phyloP scores from a whole-genome alignment of 1,140 invertebrate species.

The Parapsyche elsis region DNA sequence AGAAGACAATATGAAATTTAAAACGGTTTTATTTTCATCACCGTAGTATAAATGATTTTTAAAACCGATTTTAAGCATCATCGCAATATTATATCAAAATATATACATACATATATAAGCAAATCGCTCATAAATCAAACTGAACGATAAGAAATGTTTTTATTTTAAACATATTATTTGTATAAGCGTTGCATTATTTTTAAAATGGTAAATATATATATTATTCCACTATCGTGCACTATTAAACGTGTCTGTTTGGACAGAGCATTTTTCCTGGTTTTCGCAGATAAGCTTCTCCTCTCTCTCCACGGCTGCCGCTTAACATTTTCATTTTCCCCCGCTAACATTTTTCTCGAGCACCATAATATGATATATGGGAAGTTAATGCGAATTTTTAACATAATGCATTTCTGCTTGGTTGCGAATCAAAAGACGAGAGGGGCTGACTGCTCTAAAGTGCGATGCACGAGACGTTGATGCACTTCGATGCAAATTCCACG shows the following conservation, averaged over 20 bases:
- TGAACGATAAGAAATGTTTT: no score
- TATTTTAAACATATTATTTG: neutral
- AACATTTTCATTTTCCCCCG: constrained; percentile 16
- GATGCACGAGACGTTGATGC: no score
- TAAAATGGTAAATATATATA: neutral
- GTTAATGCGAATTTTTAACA: constrained; percentile 25
- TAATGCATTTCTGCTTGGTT: constrained; percentile 26
- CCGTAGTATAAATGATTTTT: no score
- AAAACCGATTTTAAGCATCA: no score
- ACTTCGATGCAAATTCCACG: no score
- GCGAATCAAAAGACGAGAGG: neutral
- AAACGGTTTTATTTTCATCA: no score
- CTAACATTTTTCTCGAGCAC: neutral
- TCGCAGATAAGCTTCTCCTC: constrained; percentile 16
- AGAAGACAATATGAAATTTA: no score
- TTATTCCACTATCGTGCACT: neutral
- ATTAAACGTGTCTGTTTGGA: neutral
- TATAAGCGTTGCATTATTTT: neutral
- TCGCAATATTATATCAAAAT: no score
- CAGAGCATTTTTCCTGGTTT: neutral
- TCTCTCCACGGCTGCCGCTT: neutral
- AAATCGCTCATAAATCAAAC: no score
- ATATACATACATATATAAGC: no score
- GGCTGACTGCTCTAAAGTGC: no score
- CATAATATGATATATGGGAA: constrained; percentile 5